Percentiles rank a stretch among this genome's conserved stretches.
phyloP scores from a whole-genome alignment of 2,113 vertebrate species.

The Pachypanchax playfairii region DNA sequence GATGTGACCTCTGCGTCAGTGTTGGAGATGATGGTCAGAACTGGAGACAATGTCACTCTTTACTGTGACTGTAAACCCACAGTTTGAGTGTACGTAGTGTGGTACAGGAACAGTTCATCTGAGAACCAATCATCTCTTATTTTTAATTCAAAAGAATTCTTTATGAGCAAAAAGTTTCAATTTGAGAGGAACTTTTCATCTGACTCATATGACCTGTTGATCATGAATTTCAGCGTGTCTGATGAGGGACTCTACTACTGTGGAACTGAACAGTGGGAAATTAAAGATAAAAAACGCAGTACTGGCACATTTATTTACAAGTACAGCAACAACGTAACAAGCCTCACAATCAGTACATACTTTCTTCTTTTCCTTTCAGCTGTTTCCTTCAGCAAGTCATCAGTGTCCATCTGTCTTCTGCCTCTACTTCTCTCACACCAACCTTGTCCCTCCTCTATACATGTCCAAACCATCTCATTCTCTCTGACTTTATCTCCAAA shows the following conservation, averaged over 20 bases:
- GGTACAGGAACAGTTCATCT: constrained; percentile 44
- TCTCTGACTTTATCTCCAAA: too few relatives aligned
- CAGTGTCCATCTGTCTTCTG: too few relatives aligned
- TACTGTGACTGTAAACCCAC: constrained; percentile 17
- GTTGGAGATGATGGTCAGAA: constrained; percentile 5
- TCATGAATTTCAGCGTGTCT: constrained; percentile 19
- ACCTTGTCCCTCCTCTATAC: too few relatives aligned
- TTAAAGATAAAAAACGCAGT: neutral
- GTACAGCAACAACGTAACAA: neutral
- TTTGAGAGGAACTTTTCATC: neutral
- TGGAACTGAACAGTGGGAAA: neutral
- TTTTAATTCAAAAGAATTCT: neutral
- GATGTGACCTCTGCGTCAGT: constrained; percentile 14
- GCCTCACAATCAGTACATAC: neutral
- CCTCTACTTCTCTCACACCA: too few relatives aligned
- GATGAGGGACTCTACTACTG: too few relatives aligned
- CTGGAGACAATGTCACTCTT: constrained; percentile 37
- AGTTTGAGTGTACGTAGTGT: neutral
- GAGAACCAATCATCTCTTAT: constrained; percentile 15
- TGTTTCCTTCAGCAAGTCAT: too few relatives aligned
- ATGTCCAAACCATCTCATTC: too few relatives aligned
- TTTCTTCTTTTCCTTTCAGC: too few relatives aligned
- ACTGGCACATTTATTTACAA: neutral
- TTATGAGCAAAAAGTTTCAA: too few relatives aligned
- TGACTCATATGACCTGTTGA: constrained; percentile 15